phyloP scores from a whole-genome alignment of 2,888 invertebrate genomes.

The Neoascia interrupta region DNA sequence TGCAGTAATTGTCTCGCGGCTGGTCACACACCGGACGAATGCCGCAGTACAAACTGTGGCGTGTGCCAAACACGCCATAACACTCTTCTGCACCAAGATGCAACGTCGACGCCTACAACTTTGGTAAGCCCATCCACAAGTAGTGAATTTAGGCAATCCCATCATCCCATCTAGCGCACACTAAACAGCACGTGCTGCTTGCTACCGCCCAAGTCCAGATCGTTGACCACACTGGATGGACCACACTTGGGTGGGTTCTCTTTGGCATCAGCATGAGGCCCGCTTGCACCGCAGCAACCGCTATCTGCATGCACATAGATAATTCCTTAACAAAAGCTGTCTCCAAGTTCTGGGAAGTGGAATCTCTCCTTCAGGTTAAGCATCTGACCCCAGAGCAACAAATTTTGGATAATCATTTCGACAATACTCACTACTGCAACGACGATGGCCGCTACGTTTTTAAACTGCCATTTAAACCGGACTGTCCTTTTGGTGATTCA shows the following conservation, averaged over 20 bases:
- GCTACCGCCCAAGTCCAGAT: constrained; percentile 18
- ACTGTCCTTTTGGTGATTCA: constrained; percentile 32
- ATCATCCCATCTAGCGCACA: background rate
- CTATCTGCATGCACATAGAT: background rate
- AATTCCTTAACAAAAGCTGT: constrained; percentile 20
- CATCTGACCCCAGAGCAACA: constrained; percentile 34
- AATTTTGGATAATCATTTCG: constrained; percentile 40
- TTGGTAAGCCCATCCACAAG: background rate
- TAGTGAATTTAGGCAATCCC: background rate
- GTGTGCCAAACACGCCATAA: constrained; percentile 3
- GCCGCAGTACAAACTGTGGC: background rate
- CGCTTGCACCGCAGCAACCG: background rate
- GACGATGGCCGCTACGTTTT: constrained; percentile 39
- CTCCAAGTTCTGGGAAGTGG: constrained; percentile 51
- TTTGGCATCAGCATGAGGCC: background rate
- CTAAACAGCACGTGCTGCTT: constrained; percentile 3
- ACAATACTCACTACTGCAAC: constrained; percentile 8
- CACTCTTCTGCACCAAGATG: constrained; percentile 2
- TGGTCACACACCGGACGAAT: background rate
- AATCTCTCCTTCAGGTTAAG: constrained; percentile 35
- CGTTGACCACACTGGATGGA: too few species aligned
- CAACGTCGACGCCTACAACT: too few species aligned
- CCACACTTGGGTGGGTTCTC: constrained; percentile 44
- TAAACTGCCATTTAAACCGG: too few species aligned
- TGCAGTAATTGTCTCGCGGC: constrained; percentile 1